Conservation (phyloP, 2,113 vertebrate genomes). For the Phrynocephalus versicolor region DNA sequence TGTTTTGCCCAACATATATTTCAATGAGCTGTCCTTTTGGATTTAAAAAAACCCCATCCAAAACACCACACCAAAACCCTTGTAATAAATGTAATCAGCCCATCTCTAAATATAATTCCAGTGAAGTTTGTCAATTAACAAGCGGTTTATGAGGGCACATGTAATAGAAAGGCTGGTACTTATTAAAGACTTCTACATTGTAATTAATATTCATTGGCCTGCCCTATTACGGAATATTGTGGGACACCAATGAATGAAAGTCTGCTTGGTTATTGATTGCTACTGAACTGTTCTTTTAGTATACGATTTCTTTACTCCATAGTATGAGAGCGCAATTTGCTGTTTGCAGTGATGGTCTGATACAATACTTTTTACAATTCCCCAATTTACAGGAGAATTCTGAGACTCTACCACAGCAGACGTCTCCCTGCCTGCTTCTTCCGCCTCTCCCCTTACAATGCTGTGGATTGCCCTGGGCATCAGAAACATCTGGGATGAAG, state of each 20-base stretch:
- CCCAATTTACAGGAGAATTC: background rate
- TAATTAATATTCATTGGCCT: background rate
- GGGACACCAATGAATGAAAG: background rate
- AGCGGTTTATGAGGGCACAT: background rate
- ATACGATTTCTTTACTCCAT: background rate
- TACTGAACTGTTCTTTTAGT: background rate
- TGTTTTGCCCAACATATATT: background rate
- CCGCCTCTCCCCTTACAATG: background rate
- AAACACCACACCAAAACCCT: too few species aligned
- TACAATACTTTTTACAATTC: too few species aligned
- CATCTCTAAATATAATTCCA: conserved; percentile 37
- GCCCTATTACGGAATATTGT: background rate
- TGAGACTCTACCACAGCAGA: background rate
- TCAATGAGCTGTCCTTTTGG: background rate
- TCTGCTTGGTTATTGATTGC: background rate
- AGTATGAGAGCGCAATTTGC: background rate
- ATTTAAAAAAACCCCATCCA: too few species aligned
- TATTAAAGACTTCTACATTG: background rate
- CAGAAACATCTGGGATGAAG: background rate
- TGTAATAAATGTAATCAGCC: background rate
- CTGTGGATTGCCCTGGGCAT: background rate
- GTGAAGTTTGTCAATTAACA: conserved; percentile 39
- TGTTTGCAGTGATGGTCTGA: too few species aligned
- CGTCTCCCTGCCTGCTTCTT: background rate
- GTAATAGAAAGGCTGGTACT: background rate